phyloP scores from a whole-genome alignment of 2,113 vertebrate genomes.

The Mirounga angustirostris region DNA sequence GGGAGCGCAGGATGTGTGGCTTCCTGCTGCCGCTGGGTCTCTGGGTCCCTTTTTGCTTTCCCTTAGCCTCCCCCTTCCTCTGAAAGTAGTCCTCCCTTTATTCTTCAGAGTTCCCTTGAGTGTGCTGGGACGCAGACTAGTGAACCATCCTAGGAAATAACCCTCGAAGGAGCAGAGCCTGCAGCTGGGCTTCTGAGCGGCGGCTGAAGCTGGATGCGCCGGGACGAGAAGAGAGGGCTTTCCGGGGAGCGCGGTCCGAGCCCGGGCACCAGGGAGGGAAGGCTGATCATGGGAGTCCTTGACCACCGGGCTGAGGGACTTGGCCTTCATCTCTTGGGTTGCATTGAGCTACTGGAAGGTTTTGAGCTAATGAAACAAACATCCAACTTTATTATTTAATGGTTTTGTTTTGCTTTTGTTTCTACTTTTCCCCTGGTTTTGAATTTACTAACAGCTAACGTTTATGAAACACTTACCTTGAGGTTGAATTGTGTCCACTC shows the following conservation, averaged over 20 bases:
- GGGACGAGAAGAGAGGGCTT: neutral
- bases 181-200: neutral
- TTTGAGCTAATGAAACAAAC: neutral
- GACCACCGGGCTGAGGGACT: rapidly evolving
- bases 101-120: neutral
- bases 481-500: neutral
- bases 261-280: neutral
- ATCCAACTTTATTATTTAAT: neutral
- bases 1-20: neutral
- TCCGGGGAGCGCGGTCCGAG: rapidly evolving
- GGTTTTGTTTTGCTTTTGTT: slow-evolving; percentile 7
- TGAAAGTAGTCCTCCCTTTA: neutral
- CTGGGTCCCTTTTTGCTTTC: neutral
- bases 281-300: no score
- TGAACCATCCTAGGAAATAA: neutral
- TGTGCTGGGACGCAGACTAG: neutral
- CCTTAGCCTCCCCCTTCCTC: neutral
- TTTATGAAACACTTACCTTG: neutral
- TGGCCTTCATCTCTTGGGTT: neutral
- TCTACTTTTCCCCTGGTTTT: neutral
- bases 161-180: neutral
- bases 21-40: neutral
- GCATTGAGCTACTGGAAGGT: neutral
- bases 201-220: neutral
- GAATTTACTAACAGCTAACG: neutral